Evolutionary conservation across 2,888 invertebrate species (phyloP).

Genomic region (Athripsodes cinereus): DNA sequence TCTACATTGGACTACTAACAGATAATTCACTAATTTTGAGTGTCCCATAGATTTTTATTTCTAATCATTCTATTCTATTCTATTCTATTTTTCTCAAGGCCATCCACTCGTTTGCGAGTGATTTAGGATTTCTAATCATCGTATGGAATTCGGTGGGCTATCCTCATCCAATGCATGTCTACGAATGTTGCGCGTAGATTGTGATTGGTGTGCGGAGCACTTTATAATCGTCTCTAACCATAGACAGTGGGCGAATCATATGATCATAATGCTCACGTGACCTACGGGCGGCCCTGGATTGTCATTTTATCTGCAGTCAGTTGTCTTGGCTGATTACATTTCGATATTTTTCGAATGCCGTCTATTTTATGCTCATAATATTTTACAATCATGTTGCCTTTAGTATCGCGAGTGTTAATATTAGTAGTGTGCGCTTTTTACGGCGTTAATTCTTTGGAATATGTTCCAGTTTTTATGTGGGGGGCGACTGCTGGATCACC

Average conservation of each 20-base stretch:
- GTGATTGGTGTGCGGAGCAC: not conserved
- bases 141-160: too few species aligned
- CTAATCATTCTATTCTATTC: too few species aligned
- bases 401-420: not conserved
- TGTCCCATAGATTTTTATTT: too few species aligned
- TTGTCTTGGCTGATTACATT: not conserved
- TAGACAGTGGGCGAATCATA: constrained; percentile 36
- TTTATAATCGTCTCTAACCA: constrained; percentile 7
- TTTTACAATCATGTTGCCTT: not conserved
- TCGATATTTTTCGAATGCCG: not conserved
- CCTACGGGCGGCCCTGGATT: constrained; percentile 41
- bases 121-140: too few species aligned
- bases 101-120: too few species aligned
- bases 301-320: constrained; percentile 33
- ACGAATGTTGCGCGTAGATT: not conserved
- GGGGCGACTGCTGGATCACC: constrained; percentile 37
- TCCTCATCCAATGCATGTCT: too few species aligned
- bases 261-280: constrained; percentile 50
- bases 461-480: constrained; percentile 57
- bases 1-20: too few species aligned
- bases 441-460: constrained; percentile 29
- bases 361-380: not conserved
- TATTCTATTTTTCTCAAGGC: too few species aligned
- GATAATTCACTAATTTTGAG: too few species aligned
- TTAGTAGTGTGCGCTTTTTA: not conserved